Conservation (phyloP, 92 coral and sea anemone genomes). For the Micromussa lordhowensis region DNA sequence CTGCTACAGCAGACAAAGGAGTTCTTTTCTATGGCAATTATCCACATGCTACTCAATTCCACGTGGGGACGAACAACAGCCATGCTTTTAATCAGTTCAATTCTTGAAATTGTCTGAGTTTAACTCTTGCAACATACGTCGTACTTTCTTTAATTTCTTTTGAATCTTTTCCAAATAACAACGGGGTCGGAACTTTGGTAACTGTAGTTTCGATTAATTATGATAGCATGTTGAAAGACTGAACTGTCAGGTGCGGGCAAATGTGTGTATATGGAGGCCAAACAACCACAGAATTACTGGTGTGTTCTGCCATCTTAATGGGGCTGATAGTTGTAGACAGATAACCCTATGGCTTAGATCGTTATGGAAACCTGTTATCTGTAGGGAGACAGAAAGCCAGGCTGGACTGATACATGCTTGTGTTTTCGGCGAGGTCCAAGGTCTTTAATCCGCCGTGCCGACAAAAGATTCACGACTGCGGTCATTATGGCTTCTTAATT, state of each 20-base stretch:
- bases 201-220: not conserved
- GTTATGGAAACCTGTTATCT: not conserved
- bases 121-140: not conserved
- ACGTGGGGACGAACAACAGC: slow-evolving; percentile 24
- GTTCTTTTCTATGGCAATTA: not conserved
- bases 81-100: not conserved
- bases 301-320: not conserved
- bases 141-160: not conserved
- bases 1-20: slow-evolving; percentile 5
- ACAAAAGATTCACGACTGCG: not conserved
- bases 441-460: not conserved
- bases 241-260: not conserved
- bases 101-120: not conserved
- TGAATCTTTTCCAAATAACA: not conserved
- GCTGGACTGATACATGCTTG: not conserved
- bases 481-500: not conserved
- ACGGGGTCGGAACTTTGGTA: not conserved
- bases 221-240: not conserved
- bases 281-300: not conserved
- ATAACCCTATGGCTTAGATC: not conserved
- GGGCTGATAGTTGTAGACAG: not conserved
- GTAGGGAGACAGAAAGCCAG: not conserved
- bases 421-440: not conserved
- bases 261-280: not conserved
- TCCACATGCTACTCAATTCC: slow-evolving; percentile 47